Conservation (phyloP, 2,888 invertebrate species). For the Acanthoscelides obtectus region DNA sequence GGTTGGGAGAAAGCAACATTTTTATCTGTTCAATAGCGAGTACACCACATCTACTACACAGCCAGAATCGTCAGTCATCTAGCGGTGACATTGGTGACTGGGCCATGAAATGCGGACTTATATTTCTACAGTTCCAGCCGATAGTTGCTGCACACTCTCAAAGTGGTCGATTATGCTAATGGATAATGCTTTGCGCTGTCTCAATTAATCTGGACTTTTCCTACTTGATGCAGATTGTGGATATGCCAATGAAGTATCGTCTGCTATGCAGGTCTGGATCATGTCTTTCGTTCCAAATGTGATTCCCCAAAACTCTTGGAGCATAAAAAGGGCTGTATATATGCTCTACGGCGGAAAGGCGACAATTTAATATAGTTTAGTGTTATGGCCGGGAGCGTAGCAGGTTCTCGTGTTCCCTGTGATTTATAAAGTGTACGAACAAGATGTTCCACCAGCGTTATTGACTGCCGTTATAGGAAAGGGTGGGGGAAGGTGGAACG, state of each 20-base stretch:
- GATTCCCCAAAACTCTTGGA: constrained; percentile 6
- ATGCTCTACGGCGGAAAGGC: neutral
- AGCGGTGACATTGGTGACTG: no score
- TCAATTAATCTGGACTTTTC: no score
- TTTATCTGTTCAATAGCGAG: no score
- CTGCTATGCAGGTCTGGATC: neutral
- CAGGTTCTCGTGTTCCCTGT: neutral
- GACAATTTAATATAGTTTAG: constrained; percentile 16
- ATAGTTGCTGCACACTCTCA: no score
- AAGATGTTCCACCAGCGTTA: neutral
- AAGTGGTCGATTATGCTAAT: no score
- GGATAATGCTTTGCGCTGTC: no score
- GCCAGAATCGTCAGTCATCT: no score
- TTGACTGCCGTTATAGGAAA: neutral
- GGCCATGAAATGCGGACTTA: no score
- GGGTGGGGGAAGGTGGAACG: neutral
- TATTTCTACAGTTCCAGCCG: no score
- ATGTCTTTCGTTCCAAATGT: neutral
- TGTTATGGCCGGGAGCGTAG: constrained; percentile 7
- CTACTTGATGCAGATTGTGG: neutral
- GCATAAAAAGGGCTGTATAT: constrained; percentile 10
- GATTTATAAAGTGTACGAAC: neutral
- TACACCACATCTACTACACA: no score
- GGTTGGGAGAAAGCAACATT: no score
- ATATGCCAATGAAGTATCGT: neutral